Base-by-base conservation (phyloP, 2,113 vertebrate genomes). In the Eira barbara region DNA sequence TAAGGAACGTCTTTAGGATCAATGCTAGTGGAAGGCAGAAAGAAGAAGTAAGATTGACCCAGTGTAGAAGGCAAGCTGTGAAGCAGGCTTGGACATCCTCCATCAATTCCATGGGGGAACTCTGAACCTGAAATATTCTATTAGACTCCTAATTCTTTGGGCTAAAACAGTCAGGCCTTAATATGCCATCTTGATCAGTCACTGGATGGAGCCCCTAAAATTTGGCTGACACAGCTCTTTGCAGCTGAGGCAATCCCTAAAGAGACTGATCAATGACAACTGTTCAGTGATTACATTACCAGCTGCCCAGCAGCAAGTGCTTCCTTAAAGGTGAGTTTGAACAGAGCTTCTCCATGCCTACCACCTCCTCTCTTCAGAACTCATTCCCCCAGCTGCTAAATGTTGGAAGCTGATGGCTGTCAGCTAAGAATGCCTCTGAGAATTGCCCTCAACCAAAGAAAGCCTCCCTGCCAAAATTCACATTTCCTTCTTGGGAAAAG, bases 171-270 rank as follows among this genome's bases (percentile, higher is more conserved):
- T n/a, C 12, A 89, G 7, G n/a, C 9, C 39, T 61, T 47, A 55
- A 39, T 61, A 36, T 3, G 2, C 3, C 3, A 31, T 2, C 4
- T 82, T 27, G 5, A 36, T 78, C 29, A 59, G 20, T 61, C 34
- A 47, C 3, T 73, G 21, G 1, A 15, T 15, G 7, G 18, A 3
- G 9, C 0, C 7, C 11, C 4, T 80, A 25, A 2, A 95, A 57
- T 29, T 92, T 59, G 79, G 34, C 1, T 3, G 69, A n/a, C 21
- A 25, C 4, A 87, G 5, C 3, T 67, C 25, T 61, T 95, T 79
- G 59, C 27, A 83, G 11, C 27, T 73, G 31, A 87, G 29, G 21
- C 21, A 67, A 23, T 36, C 49, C 10, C 42, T 61, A 21, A 97
- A 59, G 15, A 15, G 17, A 25, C 7, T 78, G 36, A 45, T 10